Percentiles rank a stretch among this genome's conserved stretches.
phyloP scores from a whole-genome alignment of 2,113 vertebrate genomes.

The Oryctolagus cuniculus region mOryCun1.1 NC_091434.1:47863001-47863500 shows the following conservation, averaged over 20 bases:
- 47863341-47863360: background rate
- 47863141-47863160: background rate
- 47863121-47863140: background rate
- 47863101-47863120: background rate
- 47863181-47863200: background rate
- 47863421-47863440: background rate
- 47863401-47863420: background rate
- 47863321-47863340: background rate
- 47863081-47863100: background rate
- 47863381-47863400: background rate
- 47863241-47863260: background rate
- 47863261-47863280: background rate
- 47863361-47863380: background rate
- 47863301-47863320: background rate
- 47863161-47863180: background rate
- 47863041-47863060: background rate
- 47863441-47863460: background rate
- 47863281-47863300: background rate
- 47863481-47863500: background rate
- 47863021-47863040: background rate
- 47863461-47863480: background rate
- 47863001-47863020: background rate
- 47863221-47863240: background rate
- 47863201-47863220: background rate
- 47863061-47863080: background rate